These are phyloP conservation scores for Formica selysi DNA, from an alignment of 1,140 invertebrate species.

Conservation along the genomic window DNA sequence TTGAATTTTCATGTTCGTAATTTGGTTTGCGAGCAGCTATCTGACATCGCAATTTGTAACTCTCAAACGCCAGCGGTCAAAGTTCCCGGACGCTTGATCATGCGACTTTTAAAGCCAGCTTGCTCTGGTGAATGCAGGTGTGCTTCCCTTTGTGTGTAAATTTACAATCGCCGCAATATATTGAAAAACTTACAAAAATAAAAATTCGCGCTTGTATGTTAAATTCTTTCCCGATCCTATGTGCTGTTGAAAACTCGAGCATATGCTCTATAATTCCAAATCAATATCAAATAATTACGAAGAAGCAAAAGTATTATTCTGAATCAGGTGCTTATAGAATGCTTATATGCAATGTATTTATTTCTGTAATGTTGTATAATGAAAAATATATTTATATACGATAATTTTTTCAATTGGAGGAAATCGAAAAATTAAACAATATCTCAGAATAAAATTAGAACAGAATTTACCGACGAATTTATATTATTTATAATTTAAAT, in stretches of 20 bases:
- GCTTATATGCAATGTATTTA: background rate
- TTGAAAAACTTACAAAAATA: constrained; percentile 55
- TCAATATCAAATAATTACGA: constrained; percentile 17
- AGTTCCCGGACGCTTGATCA: constrained; percentile 64
- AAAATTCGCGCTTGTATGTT: constrained; percentile 38
- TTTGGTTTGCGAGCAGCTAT: constrained; percentile 48
- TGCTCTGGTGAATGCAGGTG: constrained; percentile 51
- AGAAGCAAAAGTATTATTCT: constrained; percentile 9
- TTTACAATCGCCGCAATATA: constrained; percentile 50
- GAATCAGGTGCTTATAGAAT: constrained; percentile 19
- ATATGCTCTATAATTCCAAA: constrained; percentile 30
- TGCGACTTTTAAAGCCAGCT: constrained; percentile 55
- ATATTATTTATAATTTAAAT: background rate
- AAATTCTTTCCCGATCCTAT: constrained; percentile 41
- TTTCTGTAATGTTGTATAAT: background rate
- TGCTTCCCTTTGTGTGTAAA: constrained; percentile 75
- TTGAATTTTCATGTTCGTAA: constrained; percentile 18
- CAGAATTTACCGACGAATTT: background rate
- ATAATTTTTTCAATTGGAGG: background rate
- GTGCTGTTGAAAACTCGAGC: constrained; percentile 31
- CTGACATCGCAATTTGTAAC: constrained; percentile 57
- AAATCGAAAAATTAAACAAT: background rate
- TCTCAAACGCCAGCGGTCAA: constrained; percentile 56
- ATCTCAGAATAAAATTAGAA: too few relatives aligned
- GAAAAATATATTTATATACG: constrained; percentile 25